These are phyloP conservation scores for Conopomorpha cramerella DNA, from an alignment of 1,140 invertebrate genomes.

Conservation along the genomic window DNA sequence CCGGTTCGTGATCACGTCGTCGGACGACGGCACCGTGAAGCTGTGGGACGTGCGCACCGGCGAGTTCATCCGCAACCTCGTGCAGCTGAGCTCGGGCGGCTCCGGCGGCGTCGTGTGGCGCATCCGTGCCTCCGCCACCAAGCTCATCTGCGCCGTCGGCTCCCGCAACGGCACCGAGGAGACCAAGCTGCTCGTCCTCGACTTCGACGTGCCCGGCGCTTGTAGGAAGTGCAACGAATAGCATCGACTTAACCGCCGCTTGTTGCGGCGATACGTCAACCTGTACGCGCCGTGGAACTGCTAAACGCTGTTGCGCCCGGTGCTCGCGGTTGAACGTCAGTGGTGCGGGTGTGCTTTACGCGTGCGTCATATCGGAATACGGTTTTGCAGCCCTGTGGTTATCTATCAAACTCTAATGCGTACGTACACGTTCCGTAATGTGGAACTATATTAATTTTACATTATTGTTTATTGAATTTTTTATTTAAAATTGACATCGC, in stretches of 20 bases:
- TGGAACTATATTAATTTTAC: too few relatives aligned
- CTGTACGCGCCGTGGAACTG: slow-evolving; percentile 49
- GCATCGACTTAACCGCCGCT: slow-evolving; percentile 49
- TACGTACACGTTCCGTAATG: too few relatives aligned
- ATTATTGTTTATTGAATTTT: too few relatives aligned
- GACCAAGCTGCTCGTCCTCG: slow-evolving; percentile 95
- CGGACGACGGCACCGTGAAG: slow-evolving; percentile 98
- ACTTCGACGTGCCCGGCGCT: slow-evolving; percentile 88
- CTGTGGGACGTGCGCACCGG: slow-evolving; percentile 96
- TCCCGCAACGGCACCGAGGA: slow-evolving; percentile 98
- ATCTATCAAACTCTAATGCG: too few relatives aligned
- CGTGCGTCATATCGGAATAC: too few relatives aligned
- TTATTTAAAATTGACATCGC: too few relatives aligned
- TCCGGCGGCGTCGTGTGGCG: slow-evolving; percentile 99
- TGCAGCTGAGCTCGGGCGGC: slow-evolving; percentile 91
- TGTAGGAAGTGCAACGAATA: slow-evolving; percentile 62
- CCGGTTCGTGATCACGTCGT: slow-evolving; percentile 98
- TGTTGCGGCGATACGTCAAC: slow-evolving; percentile 45
- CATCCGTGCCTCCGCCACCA: slow-evolving; percentile 91
- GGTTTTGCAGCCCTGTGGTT: neutral
- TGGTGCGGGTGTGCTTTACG: slow-evolving; percentile 4
- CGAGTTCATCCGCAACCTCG: slow-evolving; percentile 94
- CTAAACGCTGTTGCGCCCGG: slow-evolving; percentile 10
- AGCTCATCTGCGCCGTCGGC: slow-evolving; percentile 97
- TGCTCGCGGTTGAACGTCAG: neutral